Conservation (phyloP, 2,113 vertebrate genomes). For the Meles meles region DNA sequence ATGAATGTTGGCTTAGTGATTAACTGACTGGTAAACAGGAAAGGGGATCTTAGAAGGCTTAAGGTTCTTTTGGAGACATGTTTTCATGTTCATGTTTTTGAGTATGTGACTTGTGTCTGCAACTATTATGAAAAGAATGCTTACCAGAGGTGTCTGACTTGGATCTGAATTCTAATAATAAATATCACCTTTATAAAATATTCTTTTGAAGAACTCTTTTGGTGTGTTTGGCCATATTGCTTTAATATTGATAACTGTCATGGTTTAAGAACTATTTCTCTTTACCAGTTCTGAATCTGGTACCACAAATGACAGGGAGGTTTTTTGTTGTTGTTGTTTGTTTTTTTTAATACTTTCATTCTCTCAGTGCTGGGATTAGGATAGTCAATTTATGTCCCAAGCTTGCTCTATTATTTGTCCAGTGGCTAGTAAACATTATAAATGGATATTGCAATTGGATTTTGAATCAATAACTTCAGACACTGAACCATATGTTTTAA, state of each 20-base stretch:
- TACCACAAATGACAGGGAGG: neutral
- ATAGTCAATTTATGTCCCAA: neutral
- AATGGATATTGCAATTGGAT: neutral
- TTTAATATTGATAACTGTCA: neutral
- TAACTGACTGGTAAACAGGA: neutral
- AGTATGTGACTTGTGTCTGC: neutral
- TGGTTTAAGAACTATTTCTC: neutral
- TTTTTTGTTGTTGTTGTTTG: neutral
- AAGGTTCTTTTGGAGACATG: neutral
- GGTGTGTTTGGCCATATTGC: neutral
- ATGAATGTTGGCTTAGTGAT: neutral
- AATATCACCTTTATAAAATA: neutral
- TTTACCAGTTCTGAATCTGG: neutral
- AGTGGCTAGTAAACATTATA: conserved; percentile 29
- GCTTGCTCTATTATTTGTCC: neutral
- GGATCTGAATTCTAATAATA: neutral
- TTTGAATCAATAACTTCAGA: conserved; percentile 38
- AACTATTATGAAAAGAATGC: neutral
- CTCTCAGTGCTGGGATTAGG: neutral
- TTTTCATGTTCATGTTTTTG: neutral
- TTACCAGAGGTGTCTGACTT: neutral
- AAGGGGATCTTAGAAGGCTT: neutral
- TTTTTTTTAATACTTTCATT: neutral
- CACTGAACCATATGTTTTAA: conserved; percentile 18
- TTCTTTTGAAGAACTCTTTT: neutral